Base-by-base conservation (phyloP, 1,140 invertebrate species). In the Rhynchophorus ferrugineus region DNA sequence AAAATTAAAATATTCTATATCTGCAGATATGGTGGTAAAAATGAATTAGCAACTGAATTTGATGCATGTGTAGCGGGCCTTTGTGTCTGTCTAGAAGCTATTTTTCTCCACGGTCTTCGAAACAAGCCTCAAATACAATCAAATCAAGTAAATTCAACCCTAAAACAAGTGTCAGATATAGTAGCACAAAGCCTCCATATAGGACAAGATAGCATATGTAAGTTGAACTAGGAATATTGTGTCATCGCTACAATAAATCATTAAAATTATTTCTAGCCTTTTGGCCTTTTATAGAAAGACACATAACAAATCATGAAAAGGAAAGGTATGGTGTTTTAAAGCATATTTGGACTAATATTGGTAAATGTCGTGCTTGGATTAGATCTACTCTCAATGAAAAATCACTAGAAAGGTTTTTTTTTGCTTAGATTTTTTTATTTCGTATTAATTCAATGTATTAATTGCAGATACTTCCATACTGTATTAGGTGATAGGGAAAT, bases 351-450 rank as follows among this genome's bases (percentile, higher is more conserved):
- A 89, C 86, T 14, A 88, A 91, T 70, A 75, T 79, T 49, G 89
- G 89, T 14, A 75, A 86, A 56, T 90, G 89, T 11, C 76, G 87
- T 69, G 88, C 91, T 13, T 95, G 91, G 85, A 73, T 95, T 11
- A 71, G 92, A 62, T 84, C 89, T 24, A 75, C 87, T 18, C 73
- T 95, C 7, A 95, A 95, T 76, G 92, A 95, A 70, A 77, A 86
- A 61, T 91, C 88, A 1, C 73, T 95, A 13, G 90, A 93, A 71
- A 79, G 89, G 66, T 89, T 80, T 34, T 13, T 39, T 22, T 11
- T 13, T 21, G 9, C 20, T 11, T 8, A n/a, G 2, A 7, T 24
- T 29, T 22, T 42, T 42, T 6, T 9, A n/a, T 44, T 44, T n/a
- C 13, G 16, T 35, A 38, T 49, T 22, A 42, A 44, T 52, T 58